Base-by-base conservation (phyloP, 2,797 vertebrate genomes). In the Mallotus villosus region DNA sequence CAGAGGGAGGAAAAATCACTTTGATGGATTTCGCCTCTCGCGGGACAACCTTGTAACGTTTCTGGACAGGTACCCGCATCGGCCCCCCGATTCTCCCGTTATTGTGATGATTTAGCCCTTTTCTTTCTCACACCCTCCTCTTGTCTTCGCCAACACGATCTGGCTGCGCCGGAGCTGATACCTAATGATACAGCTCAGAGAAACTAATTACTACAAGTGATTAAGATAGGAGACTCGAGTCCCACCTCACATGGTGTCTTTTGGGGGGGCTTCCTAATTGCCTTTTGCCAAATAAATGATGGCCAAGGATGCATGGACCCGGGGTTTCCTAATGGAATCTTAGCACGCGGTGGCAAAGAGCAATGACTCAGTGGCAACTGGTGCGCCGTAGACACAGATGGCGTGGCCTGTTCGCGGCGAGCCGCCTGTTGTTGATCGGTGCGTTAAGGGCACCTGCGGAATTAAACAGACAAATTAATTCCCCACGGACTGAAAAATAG, bases 21-120 rank as follows among this genome's bases (percentile, higher is more conserved):
- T 90, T 94, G 92, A 94, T 93, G 91, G 91, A 93, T 94, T 91
- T 88, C 75, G 85, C 81, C 83, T 82, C 91, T 92, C 81, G 70
- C 88, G 92, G 88, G 91, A 94, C 93, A 93, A 93, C 92, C 91
- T 93, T 93, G 92, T 93, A 92, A 92, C 84, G 78, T 90, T 93
- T 93, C 90, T 90, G 91, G 90, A 92, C 88, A 88, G 87, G 82
- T 46, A 83, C 85, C 83, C 83, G 85, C 89, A 85, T 87, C 82
- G 68, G 65, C 72, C 74, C 68, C 72, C 74, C 68, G 82, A 84
- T 84, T 78, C 78, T 81, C 76, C 41, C 64, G 77, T 83, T 85
- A 73, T 64, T 57, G 71, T 27, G 22, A 79, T 65, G 80, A 80
- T 82, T 29, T n/a, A 37, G 12, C 25, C 17, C 5, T 68, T 57